Conservation (phyloP, 92 coral and sea anemone species). For the Palythoa caribaeorum region DNA sequence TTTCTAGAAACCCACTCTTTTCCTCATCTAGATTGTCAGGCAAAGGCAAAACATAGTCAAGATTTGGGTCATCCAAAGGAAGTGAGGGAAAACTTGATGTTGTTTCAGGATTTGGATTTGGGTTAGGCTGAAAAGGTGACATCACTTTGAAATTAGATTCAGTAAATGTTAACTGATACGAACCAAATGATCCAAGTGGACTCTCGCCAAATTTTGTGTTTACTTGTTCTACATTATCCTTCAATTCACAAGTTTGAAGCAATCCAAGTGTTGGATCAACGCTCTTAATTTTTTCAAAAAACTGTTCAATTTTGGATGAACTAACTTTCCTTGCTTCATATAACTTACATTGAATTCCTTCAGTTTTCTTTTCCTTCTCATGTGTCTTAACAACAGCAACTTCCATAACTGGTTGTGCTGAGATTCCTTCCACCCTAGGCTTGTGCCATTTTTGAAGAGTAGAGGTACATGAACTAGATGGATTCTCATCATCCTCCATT, state of each 20-base stretch:
- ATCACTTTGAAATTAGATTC: slow-evolving; percentile 58
- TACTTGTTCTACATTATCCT: slow-evolving; percentile 32
- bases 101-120: background rate
- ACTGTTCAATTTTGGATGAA: slow-evolving; percentile 50
- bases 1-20: slow-evolving; percentile 47
- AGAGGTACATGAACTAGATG: slow-evolving; percentile 43
- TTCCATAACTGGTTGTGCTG: slow-evolving; percentile 58
- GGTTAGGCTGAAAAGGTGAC: slow-evolving; percentile 11
- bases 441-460: slow-evolving; percentile 51
- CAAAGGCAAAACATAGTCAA: slow-evolving; percentile 36
- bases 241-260: slow-evolving; percentile 57
- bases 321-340: slow-evolving; percentile 71
- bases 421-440: slow-evolving; percentile 24
- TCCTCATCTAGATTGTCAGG: slow-evolving; percentile 45
- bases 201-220: slow-evolving; percentile 71
- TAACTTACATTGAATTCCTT: slow-evolving; percentile 60
- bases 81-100: slow-evolving; percentile 52
- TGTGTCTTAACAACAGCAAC: slow-evolving; percentile 16
- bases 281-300: slow-evolving; percentile 37
- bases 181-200: slow-evolving; percentile 72
- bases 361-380: slow-evolving; percentile 56
- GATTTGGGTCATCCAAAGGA: slow-evolving; percentile 51
- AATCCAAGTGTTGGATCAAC: slow-evolving; percentile 63
- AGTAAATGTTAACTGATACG: slow-evolving; percentile 55
- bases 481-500: slow-evolving; percentile 41